A percentile compares a stretch with the other conserved stretches of the same genome.
Evolutionary conservation across 2,888 invertebrate species (phyloP).

Genomic region (Caenorhabditis zanzibari): DNA sequence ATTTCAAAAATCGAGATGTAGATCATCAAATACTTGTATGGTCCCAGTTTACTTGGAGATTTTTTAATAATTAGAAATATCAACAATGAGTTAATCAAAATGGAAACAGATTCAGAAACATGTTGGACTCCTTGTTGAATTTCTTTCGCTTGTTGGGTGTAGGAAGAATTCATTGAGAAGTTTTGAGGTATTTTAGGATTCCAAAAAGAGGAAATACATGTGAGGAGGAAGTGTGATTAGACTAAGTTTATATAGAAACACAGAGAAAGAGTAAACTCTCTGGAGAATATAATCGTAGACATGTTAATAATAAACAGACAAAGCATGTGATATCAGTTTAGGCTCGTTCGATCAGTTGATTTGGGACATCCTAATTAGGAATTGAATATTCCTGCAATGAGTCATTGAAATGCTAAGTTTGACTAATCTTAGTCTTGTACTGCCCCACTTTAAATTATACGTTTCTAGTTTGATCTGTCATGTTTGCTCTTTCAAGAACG

Average conservation of each 20-base stretch:
- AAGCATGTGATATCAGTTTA: too few species aligned
- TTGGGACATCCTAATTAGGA: too few species aligned
- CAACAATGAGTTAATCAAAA: constrained; percentile 10
- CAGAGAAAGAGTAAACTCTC: neutral
- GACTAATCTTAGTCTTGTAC: too few species aligned
- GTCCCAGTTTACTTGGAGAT: constrained; percentile 49
- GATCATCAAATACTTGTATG: constrained; percentile 48
- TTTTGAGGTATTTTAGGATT: neutral
- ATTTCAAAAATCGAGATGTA: constrained; percentile 38
- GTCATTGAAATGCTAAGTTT: too few species aligned
- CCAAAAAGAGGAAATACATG: neutral
- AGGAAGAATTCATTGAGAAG: constrained; percentile 1
- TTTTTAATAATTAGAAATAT: constrained; percentile 19
- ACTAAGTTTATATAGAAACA: neutral
- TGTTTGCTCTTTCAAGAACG: neutral
- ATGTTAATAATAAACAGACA: neutral
- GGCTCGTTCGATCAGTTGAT: too few species aligned
- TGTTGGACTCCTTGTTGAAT: constrained; percentile 22
- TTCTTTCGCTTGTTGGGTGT: constrained; percentile 18
- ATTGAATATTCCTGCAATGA: too few species aligned
- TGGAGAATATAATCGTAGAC: neutral
- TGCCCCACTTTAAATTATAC: too few species aligned
- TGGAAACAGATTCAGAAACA: constrained; percentile 7
- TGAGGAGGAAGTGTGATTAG: too few species aligned
- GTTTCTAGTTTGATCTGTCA: too few species aligned